Evolutionary conservation across 2,113 vertebrate species (phyloP), one percentile per base, ranked within the genome.

Genomic region (Sciurus niger): DNA sequence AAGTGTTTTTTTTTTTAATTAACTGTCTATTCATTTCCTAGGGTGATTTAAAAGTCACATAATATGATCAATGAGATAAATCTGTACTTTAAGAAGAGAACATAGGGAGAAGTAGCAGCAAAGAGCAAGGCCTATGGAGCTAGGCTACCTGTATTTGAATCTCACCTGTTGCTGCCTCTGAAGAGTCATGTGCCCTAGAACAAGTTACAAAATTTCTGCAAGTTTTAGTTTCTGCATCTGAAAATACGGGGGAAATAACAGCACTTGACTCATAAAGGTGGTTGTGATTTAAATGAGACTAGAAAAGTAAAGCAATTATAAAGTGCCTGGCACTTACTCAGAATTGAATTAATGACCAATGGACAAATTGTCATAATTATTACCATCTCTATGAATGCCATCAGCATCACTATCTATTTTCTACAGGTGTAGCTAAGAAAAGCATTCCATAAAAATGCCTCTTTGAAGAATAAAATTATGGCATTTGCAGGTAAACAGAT

Each of bases 251-350:
- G 74, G 34, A 40, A 55, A n/a, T 25, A 58, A 84, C 3, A 60
- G 20, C 25, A 73, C 70, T 48, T 91, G 18, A 17, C 46, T 82
- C 32, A 68, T 30, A 78, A 87, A 80, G 18, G 20, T 40, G 18
- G 18, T 48, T 93, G 28, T 70, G 17, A 79, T 89, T 40, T 89
- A 68, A 78, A 58, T 58, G 32, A 89, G 43, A 92, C 68, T 8
- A 80, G 37, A 63, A 10, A 89, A 43, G 12, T 80, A 84, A 74
- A 84, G 80, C 22, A 80, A 92, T 63, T 58, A 43, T 74, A 91
- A 60, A 89, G 17, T 40, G 28, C 13, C 72, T 84, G 20, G 30
- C 34, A 74, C 20, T 55, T 60, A 73, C 48, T 78, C 70, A 76
- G 12, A 67, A 83, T 17, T 93, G 58, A 94, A 86, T 70, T 55